phyloP scores from a whole-genome alignment of 2,888 invertebrate genomes.

The Pammene fasciana region DNA sequence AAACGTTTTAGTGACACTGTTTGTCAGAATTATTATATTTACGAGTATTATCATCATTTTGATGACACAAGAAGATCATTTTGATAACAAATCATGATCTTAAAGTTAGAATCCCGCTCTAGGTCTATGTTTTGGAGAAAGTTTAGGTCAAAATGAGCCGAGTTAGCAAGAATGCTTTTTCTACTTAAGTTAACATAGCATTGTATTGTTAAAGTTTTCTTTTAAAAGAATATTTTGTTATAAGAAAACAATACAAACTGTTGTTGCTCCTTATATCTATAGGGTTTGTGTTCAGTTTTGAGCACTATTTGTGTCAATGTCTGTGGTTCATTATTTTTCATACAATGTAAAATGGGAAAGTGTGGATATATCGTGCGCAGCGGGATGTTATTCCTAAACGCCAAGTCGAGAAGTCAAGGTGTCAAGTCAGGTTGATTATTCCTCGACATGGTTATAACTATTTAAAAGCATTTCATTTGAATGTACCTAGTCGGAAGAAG shows the following conservation, averaged over 20 bases:
- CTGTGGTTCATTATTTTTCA: not conserved
- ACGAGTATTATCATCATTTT: no score
- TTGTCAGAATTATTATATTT: no score
- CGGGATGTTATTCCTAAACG: not conserved
- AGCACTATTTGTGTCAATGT: not conserved
- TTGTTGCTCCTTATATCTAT: not conserved
- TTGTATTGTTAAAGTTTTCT: not conserved
- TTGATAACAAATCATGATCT: no score
- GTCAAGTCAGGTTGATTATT: no score
- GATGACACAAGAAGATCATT: no score
- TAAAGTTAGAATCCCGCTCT: no score
- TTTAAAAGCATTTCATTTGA: no score
- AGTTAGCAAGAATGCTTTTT: conserved; percentile 3
- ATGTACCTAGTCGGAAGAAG: no score
- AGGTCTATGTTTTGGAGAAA: conserved; percentile 29
- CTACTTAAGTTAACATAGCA: conserved; percentile 8
- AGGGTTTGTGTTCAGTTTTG: not conserved
- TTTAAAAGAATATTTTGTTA: not conserved
- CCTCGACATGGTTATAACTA: no score
- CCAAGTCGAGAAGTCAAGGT: no score
- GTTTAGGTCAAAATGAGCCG: conserved; percentile 18
- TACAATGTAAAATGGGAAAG: not conserved
- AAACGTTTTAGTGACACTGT: no score
- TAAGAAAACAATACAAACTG: conserved; percentile 8
- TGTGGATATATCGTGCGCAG: not conserved